phyloP scores from a whole-genome alignment of 2,888 invertebrate genomes.

The Miltochrista miniata region DNA sequence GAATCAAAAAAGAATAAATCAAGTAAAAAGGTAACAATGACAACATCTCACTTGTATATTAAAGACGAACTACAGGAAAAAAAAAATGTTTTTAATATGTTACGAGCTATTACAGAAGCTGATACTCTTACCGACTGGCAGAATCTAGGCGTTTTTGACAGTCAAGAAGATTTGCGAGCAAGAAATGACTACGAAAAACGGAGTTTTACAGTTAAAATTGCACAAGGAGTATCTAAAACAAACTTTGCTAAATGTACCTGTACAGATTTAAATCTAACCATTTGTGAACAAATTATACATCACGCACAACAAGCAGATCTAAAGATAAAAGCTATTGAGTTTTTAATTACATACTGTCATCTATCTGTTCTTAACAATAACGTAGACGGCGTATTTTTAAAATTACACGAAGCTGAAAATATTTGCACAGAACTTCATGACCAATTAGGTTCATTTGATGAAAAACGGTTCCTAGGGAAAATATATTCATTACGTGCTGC shows the following conservation, averaged over 20 bases:
- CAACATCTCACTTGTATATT: conserved; percentile 41
- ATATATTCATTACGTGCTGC: conserved; percentile 67
- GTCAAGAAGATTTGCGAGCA: conserved; percentile 48
- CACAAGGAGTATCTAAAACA: conserved; percentile 62
- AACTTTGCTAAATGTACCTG: conserved; percentile 68
- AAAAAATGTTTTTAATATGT: conserved; percentile 52
- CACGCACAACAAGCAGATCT: conserved; percentile 72
- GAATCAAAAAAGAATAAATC: conserved; percentile 30
- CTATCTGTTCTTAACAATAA: conserved; percentile 59
- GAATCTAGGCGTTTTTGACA: conserved; percentile 60
- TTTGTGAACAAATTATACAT: conserved; percentile 66
- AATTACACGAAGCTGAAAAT: conserved; percentile 62
- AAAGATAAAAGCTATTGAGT: conserved; percentile 62
- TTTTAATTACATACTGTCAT: conserved; percentile 57
- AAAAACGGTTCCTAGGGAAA: conserved; percentile 59
- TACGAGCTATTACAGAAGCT: conserved; percentile 65
- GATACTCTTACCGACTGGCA: conserved; percentile 60
- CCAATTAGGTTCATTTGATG: conserved; percentile 43
- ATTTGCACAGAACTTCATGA: conserved; percentile 44
- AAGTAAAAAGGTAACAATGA: conserved; percentile 66
- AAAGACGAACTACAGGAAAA: conserved; percentile 30
- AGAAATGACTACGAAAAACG: conserved; percentile 33
- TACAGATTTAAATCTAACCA: conserved; percentile 61
- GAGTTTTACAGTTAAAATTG: conserved; percentile 55
- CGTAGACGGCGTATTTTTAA: conserved; percentile 49